These are phyloP conservation scores for Lonchura striata DNA, from an alignment of 2,113 vertebrate genomes.

Conservation along the genomic window DNA sequence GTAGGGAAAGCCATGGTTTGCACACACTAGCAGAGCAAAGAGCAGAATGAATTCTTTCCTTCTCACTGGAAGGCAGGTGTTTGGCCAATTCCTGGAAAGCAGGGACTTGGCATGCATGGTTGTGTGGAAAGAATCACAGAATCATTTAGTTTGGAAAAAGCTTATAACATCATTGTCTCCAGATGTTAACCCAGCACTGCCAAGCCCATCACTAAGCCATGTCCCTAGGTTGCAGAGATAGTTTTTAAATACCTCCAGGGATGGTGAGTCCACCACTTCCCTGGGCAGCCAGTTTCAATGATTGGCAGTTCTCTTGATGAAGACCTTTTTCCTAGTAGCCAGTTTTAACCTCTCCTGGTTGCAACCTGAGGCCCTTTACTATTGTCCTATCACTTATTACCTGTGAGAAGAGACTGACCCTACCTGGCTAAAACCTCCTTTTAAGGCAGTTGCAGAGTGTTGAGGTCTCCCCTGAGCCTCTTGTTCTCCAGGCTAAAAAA, in stretches of 20 bases:
- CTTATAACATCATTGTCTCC: neutral
- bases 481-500: neutral
- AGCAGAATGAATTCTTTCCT: neutral
- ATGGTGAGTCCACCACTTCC: neutral
- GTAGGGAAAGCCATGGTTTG: neutral
- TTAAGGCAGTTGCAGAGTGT: neutral
- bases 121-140: neutral
- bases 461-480: neutral
- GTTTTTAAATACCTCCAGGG: neutral
- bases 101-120: neutral
- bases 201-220: neutral
- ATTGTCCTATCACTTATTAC: rapidly evolving
- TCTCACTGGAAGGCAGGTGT: neutral
- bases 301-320: neutral
- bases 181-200: neutral
- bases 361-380: neutral
- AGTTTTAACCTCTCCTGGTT: neutral
- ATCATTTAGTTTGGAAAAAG: neutral
- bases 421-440: neutral
- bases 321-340: neutral
- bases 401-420: neutral
- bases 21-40: neutral
- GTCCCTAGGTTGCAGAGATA: neutral
- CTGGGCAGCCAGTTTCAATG: neutral
- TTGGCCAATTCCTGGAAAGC: neutral